phyloP scores from a whole-genome alignment of 1,140 invertebrate species.

The Leptinotarsa undecemlineata region DNA sequence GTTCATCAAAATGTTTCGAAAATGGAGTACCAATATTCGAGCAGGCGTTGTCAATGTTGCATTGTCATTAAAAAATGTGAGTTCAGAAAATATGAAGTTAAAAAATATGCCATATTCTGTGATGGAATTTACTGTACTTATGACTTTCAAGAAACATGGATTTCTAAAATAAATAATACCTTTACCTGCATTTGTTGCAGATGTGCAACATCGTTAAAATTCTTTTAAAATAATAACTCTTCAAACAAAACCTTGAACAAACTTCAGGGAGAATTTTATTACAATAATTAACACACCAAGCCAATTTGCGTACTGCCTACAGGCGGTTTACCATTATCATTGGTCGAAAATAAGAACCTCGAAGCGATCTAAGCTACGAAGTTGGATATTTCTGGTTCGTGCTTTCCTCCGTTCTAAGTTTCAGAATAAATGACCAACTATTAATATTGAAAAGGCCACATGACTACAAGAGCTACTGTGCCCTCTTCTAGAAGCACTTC shows the following conservation, averaged over 20 bases:
- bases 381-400: not conserved
- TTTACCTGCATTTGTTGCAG: not conserved
- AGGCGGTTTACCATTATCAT: not conserved
- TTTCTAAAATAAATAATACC: not conserved
- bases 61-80: too few relatives aligned
- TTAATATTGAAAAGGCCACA: constrained; percentile 33
- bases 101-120: too few relatives aligned
- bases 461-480: constrained; percentile 24
- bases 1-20: too few relatives aligned
- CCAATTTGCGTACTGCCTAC: not conserved
- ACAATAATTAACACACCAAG: constrained; percentile 3
- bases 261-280: not conserved
- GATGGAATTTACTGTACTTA: not conserved
- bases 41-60: too few relatives aligned
- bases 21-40: too few relatives aligned
- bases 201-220: constrained; percentile 5
- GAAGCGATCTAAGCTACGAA: not conserved
- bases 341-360: not conserved
- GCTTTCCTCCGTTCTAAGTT: not conserved
- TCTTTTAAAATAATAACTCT: not conserved
- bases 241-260: not conserved
- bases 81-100: too few relatives aligned
- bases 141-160: not conserved
- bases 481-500: not conserved
- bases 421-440: constrained; percentile 30